Base-by-base conservation (phyloP, 2,113 vertebrate species). In the Phalacrocorax pelagicus region DNA sequence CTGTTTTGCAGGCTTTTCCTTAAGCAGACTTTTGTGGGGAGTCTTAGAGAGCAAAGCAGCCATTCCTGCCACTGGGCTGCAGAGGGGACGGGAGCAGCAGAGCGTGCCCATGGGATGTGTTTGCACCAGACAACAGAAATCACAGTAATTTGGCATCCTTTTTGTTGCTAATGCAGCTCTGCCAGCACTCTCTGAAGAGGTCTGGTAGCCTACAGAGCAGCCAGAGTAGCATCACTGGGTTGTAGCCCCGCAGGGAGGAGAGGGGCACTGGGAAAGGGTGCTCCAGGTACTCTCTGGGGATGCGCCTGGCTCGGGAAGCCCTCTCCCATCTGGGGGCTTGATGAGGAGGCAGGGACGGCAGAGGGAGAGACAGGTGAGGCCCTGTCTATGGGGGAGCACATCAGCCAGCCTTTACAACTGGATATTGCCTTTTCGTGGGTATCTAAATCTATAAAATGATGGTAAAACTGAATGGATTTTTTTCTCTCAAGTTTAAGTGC, bases 331-430 rank as follows among this genome's bases (percentile, higher is more conserved):
- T 3, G 1, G 38, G 40, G 17, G 3, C 47, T 44, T 66, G 27
- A 70, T 42, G 27, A 54, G 51, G 10, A 32, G 29, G 16, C n/a
- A 27, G 30, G n/a, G 52, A 18, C 1, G 8, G 66, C 44, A 38
- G 15, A 65, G 44, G 32, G 59, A 59, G 52, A 47, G 63, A 19
- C 15, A 19, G 34, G 13, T 0, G 9, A 81, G 46, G 29, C 22
- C 29, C 22, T 1, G 4, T 59, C 4, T 46, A 2, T 4, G 36
- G 17, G 17, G 27, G 12, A 20, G 34, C 52, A 22, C 3, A 0
- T 88, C 66, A 44, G 44, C 79, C 47, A 63, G 8, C 40, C 30
- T 80, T 47, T 75, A n/a, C 40, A 90, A 52, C 6, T 2, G 20
- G 55, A 17, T 49, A 42, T 2, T 4, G 3, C 2, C 0, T 36